Conservation (phyloP, 2,113 vertebrate genomes). For the Alethe diademata region DNA sequence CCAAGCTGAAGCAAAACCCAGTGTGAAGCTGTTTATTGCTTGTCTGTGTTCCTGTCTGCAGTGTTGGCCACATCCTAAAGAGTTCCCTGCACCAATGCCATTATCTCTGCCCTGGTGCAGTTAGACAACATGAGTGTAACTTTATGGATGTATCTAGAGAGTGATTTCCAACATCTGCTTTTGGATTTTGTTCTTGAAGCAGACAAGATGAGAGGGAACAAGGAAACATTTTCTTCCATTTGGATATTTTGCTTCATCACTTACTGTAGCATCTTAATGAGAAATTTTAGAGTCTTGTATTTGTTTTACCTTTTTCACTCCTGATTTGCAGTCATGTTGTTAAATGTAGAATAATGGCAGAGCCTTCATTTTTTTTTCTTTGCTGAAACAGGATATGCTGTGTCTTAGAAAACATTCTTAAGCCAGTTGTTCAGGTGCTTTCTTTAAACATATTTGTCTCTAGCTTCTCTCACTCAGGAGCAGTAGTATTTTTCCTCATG, state of each 20-base stretch:
- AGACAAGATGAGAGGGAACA: not conserved
- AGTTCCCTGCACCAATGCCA: accelerated
- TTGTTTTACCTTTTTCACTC: not conserved
- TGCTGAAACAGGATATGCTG: not conserved
- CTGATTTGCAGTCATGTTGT: not conserved
- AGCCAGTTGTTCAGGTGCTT: not conserved
- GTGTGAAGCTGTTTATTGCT: not conserved
- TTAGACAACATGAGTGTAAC: not conserved
- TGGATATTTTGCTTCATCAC: not conserved
- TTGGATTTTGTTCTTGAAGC: not conserved
- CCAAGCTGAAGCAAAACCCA: not conserved
- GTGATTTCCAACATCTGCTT: not conserved
- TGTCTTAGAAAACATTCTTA: not conserved
- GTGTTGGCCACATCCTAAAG: not conserved
- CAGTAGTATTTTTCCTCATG: not conserved
- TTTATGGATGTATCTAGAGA: not conserved
- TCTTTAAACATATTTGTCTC: not conserved
- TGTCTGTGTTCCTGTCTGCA: not conserved
- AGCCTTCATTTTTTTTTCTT: not conserved
- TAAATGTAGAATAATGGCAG: not conserved
- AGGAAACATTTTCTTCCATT: not conserved
- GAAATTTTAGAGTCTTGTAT: not conserved
- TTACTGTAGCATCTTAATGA: not conserved
- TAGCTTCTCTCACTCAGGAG: not conserved
- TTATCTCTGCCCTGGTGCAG: not conserved